Evolutionary conservation across 2,888 invertebrate genomes (phyloP).

Genomic region (Andrena praecox): DNA sequence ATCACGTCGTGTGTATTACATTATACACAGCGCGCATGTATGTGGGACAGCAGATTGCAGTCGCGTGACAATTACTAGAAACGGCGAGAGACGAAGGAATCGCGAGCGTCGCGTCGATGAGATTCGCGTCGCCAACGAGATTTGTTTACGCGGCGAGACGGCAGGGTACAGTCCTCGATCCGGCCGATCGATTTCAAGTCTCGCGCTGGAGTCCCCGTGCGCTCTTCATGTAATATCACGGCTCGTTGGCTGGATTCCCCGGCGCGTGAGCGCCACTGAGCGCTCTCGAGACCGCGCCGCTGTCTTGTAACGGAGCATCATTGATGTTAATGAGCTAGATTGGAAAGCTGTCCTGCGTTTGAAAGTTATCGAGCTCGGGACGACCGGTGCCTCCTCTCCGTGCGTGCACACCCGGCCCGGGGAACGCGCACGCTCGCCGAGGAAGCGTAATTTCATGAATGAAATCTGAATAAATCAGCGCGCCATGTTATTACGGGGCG

Average conservation of each 20-base stretch:
- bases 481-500: constrained; percentile 70
- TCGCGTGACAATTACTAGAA: constrained; percentile 8
- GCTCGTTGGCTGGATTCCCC: not conserved
- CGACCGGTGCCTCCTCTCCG: constrained; percentile 49
- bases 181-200: constrained; percentile 15
- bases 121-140: not conserved
- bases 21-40: not conserved
- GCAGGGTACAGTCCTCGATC: constrained; percentile 6
- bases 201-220: constrained; percentile 13
- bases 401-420: constrained; percentile 17
- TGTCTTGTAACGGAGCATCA: constrained; percentile 75
- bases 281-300: constrained; percentile 36
- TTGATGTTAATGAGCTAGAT: constrained; percentile 81
- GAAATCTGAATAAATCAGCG: constrained; percentile 76
- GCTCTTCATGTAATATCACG: not conserved
- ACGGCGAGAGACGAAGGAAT: not conserved
- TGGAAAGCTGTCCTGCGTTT: constrained; percentile 80
- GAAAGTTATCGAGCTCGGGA: constrained; percentile 77
- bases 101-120: not conserved
- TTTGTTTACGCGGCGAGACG: constrained; percentile 5
- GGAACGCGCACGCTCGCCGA: constrained; percentile 12
- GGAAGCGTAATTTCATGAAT: constrained; percentile 75
- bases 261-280: constrained; percentile 56
- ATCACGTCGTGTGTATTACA: too few species aligned
- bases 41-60: not conserved